A percentile compares a stretch with the other conserved stretches of the same genome.
phyloP scores from a whole-genome alignment of 2,797 vertebrate species.

The Scomberomorus guttatus region DNA sequence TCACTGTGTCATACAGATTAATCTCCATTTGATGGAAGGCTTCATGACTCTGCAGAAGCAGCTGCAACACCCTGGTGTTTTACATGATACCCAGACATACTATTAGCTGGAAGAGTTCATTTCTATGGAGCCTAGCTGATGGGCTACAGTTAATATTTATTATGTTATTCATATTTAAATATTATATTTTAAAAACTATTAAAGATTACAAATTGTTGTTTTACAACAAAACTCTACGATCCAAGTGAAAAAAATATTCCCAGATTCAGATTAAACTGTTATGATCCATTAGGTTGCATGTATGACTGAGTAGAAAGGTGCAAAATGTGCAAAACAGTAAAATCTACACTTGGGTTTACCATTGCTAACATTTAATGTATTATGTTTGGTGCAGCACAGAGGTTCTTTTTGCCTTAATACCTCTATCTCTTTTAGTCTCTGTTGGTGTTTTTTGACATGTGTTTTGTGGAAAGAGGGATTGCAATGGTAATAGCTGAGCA shows the following conservation, averaged over 20 bases:
- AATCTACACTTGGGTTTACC: neutral
- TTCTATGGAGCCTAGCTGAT: neutral
- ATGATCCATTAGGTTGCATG: no score
- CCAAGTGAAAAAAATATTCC: neutral
- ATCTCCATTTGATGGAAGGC: slow-evolving; percentile 67
- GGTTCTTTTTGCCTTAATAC: slow-evolving; percentile 9
- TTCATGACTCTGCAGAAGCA: slow-evolving; percentile 41
- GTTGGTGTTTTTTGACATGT: slow-evolving; percentile 4
- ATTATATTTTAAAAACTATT: neutral
- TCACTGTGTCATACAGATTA: slow-evolving; percentile 51
- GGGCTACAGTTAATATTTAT: no score
- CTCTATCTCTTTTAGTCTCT: neutral
- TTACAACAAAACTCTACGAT: neutral
- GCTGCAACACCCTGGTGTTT: slow-evolving; percentile 24
- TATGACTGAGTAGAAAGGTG: no score
- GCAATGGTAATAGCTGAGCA: neutral
- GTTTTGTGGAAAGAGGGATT: neutral
- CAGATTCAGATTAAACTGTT: slow-evolving; percentile 24
- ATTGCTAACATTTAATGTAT: neutral
- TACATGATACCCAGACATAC: slow-evolving; percentile 23
- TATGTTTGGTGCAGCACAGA: neutral
- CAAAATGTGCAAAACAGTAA: neutral
- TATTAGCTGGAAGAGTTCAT: neutral
- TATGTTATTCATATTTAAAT: neutral
- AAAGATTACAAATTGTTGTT: neutral